Evolutionary conservation across 2,797 vertebrate genomes (phyloP), one percentile per base, ranked within the genome.

Genomic region (Chloroceryle amazona): DNA sequence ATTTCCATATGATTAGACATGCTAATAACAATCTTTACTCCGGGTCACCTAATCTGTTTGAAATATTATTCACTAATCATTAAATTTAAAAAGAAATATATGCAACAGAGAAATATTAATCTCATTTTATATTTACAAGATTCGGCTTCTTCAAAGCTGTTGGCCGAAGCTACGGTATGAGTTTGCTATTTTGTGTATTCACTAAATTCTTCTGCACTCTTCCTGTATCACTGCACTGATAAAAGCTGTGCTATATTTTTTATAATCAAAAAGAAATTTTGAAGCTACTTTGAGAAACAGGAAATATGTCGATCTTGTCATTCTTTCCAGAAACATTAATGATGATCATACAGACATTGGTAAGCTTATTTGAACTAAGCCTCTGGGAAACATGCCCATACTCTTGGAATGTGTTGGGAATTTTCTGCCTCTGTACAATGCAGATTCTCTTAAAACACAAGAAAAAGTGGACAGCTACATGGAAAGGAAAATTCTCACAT

Each of bases 1-100:
- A 91, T 95, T 84, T 96, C 89, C 89, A 67, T 78, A 92, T 96
- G 91, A 98, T 97, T 97, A 96, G 89, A 93, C 58, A 86, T 94
- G 89, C 84, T 96, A 97, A 97, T 96, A 94, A 94, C 68, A 95
- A 73, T 95, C 79, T 95, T 95, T 96, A 81, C 92, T 90, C 47
- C 88, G 79, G 82, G 75, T 96, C 93, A 96, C 86, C 96, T 96
- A 85, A 92, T 97, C 84, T 94, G 89, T 97, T 83, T 95, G 78
- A 88, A 96, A 46, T 91, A 86, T 89, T 97, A 95, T 71, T 97
- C 73, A 82, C 42, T 81, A 95, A 55, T 85, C 26, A 58, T 81
- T 93, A 81, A 58, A 49, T 81, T 96, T 62, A 73, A 95, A 95
- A 89, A 81, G 54, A 96, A 94, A 91, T 85, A 75, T 28, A 67